Evolutionary conservation across 2,888 invertebrate genomes (phyloP).

Genomic region (Lamellibrachia columna): DNA sequence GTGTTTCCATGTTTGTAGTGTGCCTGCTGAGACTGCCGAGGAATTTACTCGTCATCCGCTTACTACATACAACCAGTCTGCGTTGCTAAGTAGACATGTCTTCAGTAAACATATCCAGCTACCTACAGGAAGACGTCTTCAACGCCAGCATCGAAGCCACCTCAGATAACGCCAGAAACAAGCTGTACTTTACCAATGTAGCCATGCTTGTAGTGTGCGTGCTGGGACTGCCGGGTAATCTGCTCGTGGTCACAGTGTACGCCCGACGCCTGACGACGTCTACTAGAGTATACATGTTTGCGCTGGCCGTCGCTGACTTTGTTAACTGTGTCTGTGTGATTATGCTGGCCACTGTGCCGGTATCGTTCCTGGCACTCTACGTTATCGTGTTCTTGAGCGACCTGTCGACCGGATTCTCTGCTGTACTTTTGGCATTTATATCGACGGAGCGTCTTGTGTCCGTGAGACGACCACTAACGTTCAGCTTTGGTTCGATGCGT

Average conservation of each 20-base stretch:
- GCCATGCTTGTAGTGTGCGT: neutral
- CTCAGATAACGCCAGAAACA: neutral
- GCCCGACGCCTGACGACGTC: neutral
- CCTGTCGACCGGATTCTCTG: neutral
- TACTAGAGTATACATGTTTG: neutral
- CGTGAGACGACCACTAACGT: neutral
- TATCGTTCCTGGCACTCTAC: neutral
- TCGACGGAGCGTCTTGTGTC: neutral
- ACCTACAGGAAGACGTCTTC: neutral
- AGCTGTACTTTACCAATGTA: neutral
- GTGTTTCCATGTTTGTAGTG: too few species aligned
- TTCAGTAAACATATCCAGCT: neutral
- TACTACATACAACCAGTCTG: too few species aligned
- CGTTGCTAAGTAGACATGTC: neutral
- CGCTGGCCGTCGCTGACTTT: neutral
- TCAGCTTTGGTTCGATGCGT: neutral
- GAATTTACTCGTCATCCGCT: too few species aligned
- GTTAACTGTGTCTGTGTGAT: neutral
- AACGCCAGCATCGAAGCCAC: neutral
- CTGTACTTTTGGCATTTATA: neutral
- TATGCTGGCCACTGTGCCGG: neutral
- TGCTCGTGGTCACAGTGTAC: neutral
- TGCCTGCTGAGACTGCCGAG: too few species aligned
- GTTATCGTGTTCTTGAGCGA: neutral
- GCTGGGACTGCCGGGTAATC: conserved; percentile 2